Base-by-base conservation (phyloP, 2,797 vertebrate species). In the Rhinella marina region DNA sequence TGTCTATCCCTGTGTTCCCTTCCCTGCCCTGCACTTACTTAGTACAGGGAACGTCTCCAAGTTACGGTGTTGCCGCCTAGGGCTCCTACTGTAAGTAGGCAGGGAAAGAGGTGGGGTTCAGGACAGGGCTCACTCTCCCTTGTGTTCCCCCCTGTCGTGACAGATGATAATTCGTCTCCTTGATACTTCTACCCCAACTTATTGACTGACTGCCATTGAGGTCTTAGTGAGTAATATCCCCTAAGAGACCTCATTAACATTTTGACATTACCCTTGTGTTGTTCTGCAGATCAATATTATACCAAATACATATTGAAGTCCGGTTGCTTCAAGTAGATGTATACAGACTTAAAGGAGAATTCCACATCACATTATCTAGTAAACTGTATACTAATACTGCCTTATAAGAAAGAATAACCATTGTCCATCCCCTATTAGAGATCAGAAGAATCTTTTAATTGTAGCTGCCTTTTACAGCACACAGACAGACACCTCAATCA, bases 251-350 rank as follows among this genome's bases (percentile, higher is more conserved):
- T 80, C 85, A 64, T 89, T 89, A 89, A 83, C 84, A 80, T 86
- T 83, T 83, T 89, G 88, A 86, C 88, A 89, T 86, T 89, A 85
- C 72, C 78, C 85, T 83, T 83, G 81, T 84, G 27, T 70, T 89
- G 84, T 82, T 78, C 79, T 86, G 52, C 57, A 61, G 78, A 83
- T 89, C 73, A 48, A 89, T 89, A 57, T 25, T 59, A 6, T 41
- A 23, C 32, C n/a, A 84, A 72, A 86, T 84, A 61, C 59, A 82
- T 86, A 86, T 89, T 86, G 84, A 83, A 16, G 23, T 77, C 54
- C 83, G 85, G 52, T 78, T 86, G 61, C 62, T 83, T 61, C 73
- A n/a, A 54, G 23, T 59, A 29, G 32, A 72, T 54, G 14, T 72
- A 78, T 14, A 11, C 17, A 79, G 16, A 48, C 54, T 21, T 85